Evolutionary conservation across 2,113 vertebrate species (phyloP).

Genomic region (Gymnorhina tibicen): DNA sequence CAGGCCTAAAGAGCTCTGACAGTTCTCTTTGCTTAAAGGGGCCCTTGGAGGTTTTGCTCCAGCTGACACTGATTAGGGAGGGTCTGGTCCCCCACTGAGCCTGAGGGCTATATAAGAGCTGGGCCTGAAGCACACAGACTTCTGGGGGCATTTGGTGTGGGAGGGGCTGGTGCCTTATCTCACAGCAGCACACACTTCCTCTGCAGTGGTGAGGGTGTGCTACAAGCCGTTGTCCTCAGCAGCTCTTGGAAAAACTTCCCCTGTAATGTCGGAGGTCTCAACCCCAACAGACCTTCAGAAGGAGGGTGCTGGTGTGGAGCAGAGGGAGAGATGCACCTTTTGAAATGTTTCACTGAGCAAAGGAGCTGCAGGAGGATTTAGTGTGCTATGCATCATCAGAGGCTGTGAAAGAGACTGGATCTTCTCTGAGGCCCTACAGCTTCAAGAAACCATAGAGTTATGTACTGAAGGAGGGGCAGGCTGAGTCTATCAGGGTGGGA

Average conservation of each 20-base stretch:
- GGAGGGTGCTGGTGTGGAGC: neutral
- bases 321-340: neutral
- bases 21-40: neutral
- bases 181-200: fast-evolving
- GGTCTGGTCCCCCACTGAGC: neutral
- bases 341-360: neutral
- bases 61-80: neutral
- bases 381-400: neutral
- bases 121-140: fast-evolving
- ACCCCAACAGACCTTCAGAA: neutral
- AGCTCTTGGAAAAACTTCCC: neutral
- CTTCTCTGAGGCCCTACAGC: neutral
- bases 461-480: neutral
- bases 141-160: fast-evolving
- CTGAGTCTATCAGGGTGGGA: neutral
- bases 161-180: neutral
- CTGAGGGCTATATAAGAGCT: neutral
- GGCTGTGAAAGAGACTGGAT: neutral
- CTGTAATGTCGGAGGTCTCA: neutral
- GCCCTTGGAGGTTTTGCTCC: neutral
- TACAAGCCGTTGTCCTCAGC: neutral
- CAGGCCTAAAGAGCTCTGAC: neutral
- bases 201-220: neutral
- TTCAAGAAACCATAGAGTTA: neutral
- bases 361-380: neutral